These are phyloP conservation scores for Hirudinaria manillensis DNA, from an alignment of 2,888 invertebrate genomes.

Conservation along the genomic window DNA sequence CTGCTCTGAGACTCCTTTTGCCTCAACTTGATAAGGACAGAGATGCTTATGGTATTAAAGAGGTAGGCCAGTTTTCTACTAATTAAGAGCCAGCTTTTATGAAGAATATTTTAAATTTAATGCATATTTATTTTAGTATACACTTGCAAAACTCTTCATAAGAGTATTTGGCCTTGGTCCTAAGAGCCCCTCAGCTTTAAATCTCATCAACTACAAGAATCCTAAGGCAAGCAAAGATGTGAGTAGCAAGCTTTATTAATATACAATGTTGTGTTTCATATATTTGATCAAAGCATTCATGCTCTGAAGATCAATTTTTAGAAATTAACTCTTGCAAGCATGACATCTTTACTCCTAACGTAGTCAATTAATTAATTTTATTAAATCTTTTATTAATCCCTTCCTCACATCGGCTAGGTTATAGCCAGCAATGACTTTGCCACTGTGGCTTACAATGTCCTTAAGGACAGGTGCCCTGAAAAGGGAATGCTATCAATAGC, in stretches of 20 bases:
- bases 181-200: slow-evolving; percentile 61
- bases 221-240: slow-evolving; percentile 55
- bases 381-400: neutral
- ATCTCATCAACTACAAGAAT: slow-evolving; percentile 59
- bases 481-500: slow-evolving; percentile 62
- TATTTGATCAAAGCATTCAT: too few relatives aligned
- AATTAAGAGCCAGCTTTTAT: neutral
- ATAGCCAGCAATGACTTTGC: slow-evolving; percentile 68
- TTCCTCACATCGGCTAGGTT: neutral
- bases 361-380: neutral
- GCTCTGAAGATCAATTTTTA: neutral
- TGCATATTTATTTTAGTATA: slow-evolving; percentile 52
- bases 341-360: neutral
- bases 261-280: too few relatives aligned
- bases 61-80: slow-evolving; percentile 51
- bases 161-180: slow-evolving; percentile 68
- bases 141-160: slow-evolving; percentile 69
- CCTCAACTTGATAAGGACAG: slow-evolving; percentile 74
- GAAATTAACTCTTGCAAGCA: slow-evolving; percentile 1
- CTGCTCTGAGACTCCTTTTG: slow-evolving; percentile 71
- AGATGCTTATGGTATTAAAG: slow-evolving; percentile 75
- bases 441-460: slow-evolving; percentile 68
- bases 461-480: slow-evolving; percentile 59
- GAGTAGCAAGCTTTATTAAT: slow-evolving; percentile 33
- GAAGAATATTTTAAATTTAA: neutral